A percentile compares a stretch with the other conserved stretches of the same genome.
phyloP scores from a whole-genome alignment of 35 echinoderm and acorn worm species.

The Nesometra sesokonis region DNA sequence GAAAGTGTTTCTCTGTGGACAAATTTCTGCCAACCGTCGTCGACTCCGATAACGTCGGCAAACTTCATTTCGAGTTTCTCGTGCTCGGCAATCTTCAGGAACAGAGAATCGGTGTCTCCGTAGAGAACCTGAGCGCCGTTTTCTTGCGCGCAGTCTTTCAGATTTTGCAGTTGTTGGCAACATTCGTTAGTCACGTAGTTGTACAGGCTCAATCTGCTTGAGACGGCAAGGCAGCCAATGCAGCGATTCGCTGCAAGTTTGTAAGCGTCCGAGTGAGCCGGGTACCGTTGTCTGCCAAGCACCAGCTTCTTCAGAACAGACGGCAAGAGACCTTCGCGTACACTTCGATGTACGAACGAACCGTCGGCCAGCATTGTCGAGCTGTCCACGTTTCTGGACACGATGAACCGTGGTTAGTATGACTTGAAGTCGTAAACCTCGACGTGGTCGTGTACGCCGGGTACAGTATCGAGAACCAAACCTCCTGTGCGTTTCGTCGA shows the following conservation, averaged over 20 bases:
- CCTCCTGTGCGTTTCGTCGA: not conserved
- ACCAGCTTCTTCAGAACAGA: not conserved
- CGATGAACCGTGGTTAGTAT: not conserved
- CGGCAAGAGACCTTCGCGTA: not conserved
- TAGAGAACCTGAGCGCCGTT: not conserved
- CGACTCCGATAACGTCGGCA: not conserved
- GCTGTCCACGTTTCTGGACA: not conserved
- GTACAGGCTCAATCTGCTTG: not conserved
- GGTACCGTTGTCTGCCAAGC: not conserved
- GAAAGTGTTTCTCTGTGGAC: too few species aligned
- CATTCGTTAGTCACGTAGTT: not conserved
- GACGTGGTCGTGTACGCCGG: not conserved
- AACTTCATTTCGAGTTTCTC: not conserved
- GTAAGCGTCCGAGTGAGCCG: not conserved
- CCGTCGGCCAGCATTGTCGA: not conserved
- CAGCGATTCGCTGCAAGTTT: not conserved
- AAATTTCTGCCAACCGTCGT: not conserved
- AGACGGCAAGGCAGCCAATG: not conserved
- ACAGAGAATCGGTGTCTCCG: not conserved
- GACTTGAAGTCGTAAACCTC: not conserved
- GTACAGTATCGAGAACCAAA: not conserved
- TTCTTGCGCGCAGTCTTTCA: not conserved
- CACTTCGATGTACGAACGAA: not conserved
- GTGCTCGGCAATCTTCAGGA: not conserved
- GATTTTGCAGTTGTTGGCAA: not conserved